Evolutionary conservation across 2,888 invertebrate genomes (phyloP), one percentile per base, ranked within the genome.

Genomic region (Clitarchus hookeri): DNA sequence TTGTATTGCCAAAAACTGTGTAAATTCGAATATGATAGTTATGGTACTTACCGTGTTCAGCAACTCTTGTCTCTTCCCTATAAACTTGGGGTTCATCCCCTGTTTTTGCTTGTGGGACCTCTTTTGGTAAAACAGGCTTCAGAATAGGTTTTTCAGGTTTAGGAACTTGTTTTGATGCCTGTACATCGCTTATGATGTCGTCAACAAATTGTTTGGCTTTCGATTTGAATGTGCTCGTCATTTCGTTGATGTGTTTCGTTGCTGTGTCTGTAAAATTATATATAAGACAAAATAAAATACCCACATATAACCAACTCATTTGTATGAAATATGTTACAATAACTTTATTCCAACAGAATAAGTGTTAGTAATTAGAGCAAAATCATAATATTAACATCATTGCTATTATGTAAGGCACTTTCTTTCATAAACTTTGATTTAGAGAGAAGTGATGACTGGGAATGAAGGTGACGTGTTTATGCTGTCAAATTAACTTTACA

Each of bases 201-300:
- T 93, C 93, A 48, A 94, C 93, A 90, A 95, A 95, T 89, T 94
- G 93, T 90, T 95, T 94, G 1, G 95, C 94, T 90, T 95, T 95
- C 83, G 94, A 93, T 89, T 94, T 94, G 91, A 95, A 95, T 87
- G 93, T 93, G 87, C 93, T 93, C 44, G 94, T 94, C 94, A 95
- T 94, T 87, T 94, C 94, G 89, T 92, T 93, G 92, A 94, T 94
- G 89, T 94, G 94, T 89, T 94, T 94, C n/a, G 93, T 91, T 82
- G 94, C 94, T 86, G 93, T 91, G 90, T 93, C 94, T 90, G 92
- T 16, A 88, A 89, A 83, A 87, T 85, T 84, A 78, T 19, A 53
- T 53, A 16, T 65, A 19, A 65, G 8, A n/a, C 19, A 11, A 65
- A 65, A 13, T 6, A 11, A 48, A n/a, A 65, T 65, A 23, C 23